Conservation (phyloP, 2,888 invertebrate genomes). For the Lithophane leautieri region DNA sequence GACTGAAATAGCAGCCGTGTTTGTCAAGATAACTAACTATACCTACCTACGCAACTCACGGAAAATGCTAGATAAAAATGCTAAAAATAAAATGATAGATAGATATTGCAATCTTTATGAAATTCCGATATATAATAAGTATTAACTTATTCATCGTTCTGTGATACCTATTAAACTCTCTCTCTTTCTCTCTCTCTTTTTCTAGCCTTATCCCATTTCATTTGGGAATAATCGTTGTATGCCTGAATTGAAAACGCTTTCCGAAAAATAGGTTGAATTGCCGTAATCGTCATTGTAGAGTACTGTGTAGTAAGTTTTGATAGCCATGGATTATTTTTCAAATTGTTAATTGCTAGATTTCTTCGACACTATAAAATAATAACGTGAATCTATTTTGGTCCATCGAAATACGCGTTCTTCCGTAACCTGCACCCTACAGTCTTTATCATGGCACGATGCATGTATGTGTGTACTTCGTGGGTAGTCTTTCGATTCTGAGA, state of each 20-base stretch:
- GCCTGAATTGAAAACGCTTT: neutral
- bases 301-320: neutral
- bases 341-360: neutral
- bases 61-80: no score
- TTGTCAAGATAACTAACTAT: no score
- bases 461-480: conserved; percentile 24
- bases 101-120: neutral
- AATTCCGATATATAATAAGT: neutral
- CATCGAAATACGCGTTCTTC: neutral
- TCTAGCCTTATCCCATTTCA: no score
- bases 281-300: no score
- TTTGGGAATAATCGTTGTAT: neutral
- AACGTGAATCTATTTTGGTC: no score
- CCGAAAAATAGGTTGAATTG: neutral
- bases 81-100: neutral
- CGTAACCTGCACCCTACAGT: conserved; percentile 9
- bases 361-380: neutral
- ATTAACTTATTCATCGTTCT: neutral
- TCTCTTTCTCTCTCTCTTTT: no score
- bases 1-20: neutral
- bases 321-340: neutral
- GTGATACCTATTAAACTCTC: neutral
- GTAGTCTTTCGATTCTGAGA: conserved; percentile 47
- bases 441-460: conserved; percentile 20
- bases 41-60: no score